Evolutionary conservation across 2,888 invertebrate species (phyloP).

Genomic region (Drosophila fulvimacula): DNA sequence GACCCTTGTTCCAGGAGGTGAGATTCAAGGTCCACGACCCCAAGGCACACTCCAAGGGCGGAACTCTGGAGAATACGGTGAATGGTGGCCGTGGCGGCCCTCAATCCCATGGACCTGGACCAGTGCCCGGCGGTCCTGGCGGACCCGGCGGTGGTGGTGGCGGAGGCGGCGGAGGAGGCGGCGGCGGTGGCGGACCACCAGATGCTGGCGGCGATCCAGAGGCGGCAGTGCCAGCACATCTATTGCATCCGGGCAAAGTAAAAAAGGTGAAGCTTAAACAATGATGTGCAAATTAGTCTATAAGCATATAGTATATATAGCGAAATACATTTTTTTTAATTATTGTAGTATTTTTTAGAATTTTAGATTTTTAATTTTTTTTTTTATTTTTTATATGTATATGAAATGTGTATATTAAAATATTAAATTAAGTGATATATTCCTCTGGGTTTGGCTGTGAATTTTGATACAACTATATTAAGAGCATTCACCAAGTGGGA

Average conservation of each 20-base stretch:
- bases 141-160: constrained; percentile 74
- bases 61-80: constrained; percentile 95
- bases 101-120: constrained; percentile 86
- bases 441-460: no score
- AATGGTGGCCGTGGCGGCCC: constrained; percentile 91
- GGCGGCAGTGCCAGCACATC: constrained; percentile 88
- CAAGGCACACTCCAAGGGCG: constrained; percentile 96
- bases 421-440: no score
- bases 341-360: no score
- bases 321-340: no score
- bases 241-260: constrained; percentile 94
- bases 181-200: constrained; percentile 85
- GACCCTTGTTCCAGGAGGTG: constrained; percentile 93
- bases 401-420: no score
- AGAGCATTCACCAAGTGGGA: no score
- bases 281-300: no score
- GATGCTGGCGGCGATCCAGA: constrained; percentile 85
- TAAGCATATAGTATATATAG: no score
- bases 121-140: constrained; percentile 82
- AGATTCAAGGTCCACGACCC: constrained; percentile 98
- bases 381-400: no score
- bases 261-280: constrained; percentile 78
- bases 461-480: no score
- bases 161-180: constrained; percentile 76
- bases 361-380: no score